Base-by-base conservation (phyloP, 2,113 vertebrate species). In the Perca fluviatilis region DNA sequence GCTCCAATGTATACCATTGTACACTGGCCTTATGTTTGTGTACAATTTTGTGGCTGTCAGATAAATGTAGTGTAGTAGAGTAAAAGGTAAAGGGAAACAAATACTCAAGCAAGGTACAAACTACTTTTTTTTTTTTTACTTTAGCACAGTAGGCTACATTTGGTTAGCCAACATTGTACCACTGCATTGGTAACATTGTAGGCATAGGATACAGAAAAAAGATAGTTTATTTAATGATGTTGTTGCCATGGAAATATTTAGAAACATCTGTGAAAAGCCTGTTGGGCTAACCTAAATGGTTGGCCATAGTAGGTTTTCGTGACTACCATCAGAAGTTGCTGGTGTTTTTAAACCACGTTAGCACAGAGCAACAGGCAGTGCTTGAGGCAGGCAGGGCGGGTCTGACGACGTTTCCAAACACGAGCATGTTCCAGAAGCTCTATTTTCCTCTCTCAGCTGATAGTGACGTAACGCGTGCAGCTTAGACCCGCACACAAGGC, bases 341-440 rank as follows among this genome's bases (percentile, higher is more conserved):
- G 47, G 4, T 57, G 21, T 62, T 62, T 54, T n/a, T 1, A 1
- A 51, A 18, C 7, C 15, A 2, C 6, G 15, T 12, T 56, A 65
- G 77, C 69, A 4, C 12, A 18, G 19, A 33, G 68, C 75, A 82
- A 81, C 76, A 87, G 60, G 56, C 83, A 11, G 60, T 5, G 4
- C 6, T 4, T 0, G 21, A 9, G 13, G 40, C 10, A 43, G 40
- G 51, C 53, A n/a, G 91, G 93, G 92, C 88, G 86, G 85, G 56
- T 76, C 72, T 3, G 7, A 4, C 80, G 82, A 85, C 87, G 88
- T 64, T 5, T 1, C 25, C 49, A 47, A 75, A 85, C 86, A 54
- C 92, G 89, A 50, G 93, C 86, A 92, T 82, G 80, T 96, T 96
- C 94, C 83, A 87, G 86, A 86, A 80, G 77, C 27, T 89, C 69